Base-by-base conservation (phyloP, 2,797 vertebrate genomes). In the Falco berigora region DNA sequence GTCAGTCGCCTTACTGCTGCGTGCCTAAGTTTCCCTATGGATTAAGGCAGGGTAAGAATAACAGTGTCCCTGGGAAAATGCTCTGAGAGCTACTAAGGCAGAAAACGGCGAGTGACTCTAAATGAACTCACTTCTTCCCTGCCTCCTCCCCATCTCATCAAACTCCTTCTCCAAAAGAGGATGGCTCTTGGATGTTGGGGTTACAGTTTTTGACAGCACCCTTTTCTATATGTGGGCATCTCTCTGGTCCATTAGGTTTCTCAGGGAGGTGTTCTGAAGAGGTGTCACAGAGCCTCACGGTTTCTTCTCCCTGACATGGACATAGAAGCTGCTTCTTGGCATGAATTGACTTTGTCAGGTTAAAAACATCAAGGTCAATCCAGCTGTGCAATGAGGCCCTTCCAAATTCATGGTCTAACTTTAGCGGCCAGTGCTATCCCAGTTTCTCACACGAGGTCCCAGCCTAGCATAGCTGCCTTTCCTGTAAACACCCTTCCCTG, bases 41-140 rank as follows among this genome's bases (percentile, higher is more conserved):
- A 34, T 78, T 55, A 92, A 88, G 30, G 13, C n/a, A 40, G 28
- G 16, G 30, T 71, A 95, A 88, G 53, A 88, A 59, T 34, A 92
- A 63, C 66, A 75, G 25, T 2, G 1, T 69, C 61, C 49, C 79
- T 23, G 72, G 61, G 36, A 77, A 94, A 88, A 90, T 22, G 30
- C 13, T 67, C 53, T n/a, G 56, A 86, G 49, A 85, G 46, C 25
- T 86, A 23, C 32, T 55, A 47, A 36, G 28, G 24, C 36, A 75
- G 53, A 92, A 66, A 24, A 20, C 47, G 23, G 11, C 12, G 55
- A 69, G 47, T 52, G 40, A 88, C 36, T 34, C 49, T 34, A 50
- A 90, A 71, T 18, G 7, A 63, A 77, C 10, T 92, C 3, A 8
- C 16, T 76, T 73, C 12, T 82, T 19, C 32, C 18, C 10, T 72